Percentiles rank a stretch among this genome's conserved stretches.
phyloP scores from a whole-genome alignment of 2,797 vertebrate species.

The Cygnus olor region DNA sequence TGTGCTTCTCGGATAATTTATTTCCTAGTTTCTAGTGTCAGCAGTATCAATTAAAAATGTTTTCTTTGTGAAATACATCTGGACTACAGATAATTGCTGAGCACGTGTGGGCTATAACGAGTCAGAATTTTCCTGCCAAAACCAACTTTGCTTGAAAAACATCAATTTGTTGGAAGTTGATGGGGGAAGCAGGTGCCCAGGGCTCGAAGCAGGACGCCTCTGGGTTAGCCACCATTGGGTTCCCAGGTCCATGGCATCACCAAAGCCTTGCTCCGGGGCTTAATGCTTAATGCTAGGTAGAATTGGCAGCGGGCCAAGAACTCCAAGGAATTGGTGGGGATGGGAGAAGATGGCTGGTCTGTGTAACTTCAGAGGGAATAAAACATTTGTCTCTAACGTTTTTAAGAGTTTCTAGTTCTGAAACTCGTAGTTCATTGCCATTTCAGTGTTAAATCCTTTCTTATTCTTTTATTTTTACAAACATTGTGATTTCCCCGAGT shows the following conservation, averaged over 20 bases:
- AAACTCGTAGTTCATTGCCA: neutral
- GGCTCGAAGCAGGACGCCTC: neutral
- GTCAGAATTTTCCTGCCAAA: neutral
- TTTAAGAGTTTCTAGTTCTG: neutral
- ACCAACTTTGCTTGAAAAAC: neutral
- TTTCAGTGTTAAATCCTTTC: neutral
- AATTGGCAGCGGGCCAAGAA: neutral
- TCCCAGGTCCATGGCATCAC: fast-evolving
- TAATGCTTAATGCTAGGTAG: neutral
- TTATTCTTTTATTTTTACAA: neutral
- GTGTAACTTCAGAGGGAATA: fast-evolving
- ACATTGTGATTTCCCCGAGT: neutral
- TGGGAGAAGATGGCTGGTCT: neutral
- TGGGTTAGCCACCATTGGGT: neutral
- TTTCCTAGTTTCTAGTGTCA: neutral
- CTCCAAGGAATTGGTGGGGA: neutral
- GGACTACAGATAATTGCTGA: neutral
- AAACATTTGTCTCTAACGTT: neutral
- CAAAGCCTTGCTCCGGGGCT: fast-evolving
- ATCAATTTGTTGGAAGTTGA: neutral
- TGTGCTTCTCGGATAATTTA: neutral
- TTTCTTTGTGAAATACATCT: neutral
- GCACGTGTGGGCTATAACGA: neutral
- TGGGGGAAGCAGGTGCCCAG: neutral
- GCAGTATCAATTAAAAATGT: neutral